Base-by-base conservation (phyloP, 1,140 invertebrate species). In the Pomacea maculata region DNA sequence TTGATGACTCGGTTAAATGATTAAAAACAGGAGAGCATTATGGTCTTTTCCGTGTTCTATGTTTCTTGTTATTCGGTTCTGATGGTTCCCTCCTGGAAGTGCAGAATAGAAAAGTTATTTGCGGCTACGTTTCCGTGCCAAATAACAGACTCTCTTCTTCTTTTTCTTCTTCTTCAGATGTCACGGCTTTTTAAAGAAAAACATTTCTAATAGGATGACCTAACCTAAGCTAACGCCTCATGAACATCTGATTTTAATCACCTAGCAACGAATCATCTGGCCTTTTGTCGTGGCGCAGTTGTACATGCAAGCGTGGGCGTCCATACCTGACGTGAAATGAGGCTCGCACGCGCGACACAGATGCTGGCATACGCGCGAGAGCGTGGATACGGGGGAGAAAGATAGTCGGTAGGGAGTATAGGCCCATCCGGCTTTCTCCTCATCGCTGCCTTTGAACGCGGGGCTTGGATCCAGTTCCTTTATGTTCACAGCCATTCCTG, bases 311-410 rank as follows among this genome's bases (percentile, higher is more conserved):
- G 68, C 34, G 65, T 82, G 71, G 2, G 70, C 70, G 70, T 78
- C 76, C 54, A 82, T 67, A 65, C 10, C 34, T 29, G 77, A 64
- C 5, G 65, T 78, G 54, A 70, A 78, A 54, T 67, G 65, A 10
- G 77, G 21, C 67, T 78, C 77, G 67, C 77, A 78, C 12, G 77
- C 68, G 12, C 67, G 77, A 45, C 77, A 78, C 77, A 78, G n/a
- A 17, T 45, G 65, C 54, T 78, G 77, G 34, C 77, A 78, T 45
- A 70, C 29, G 19, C 34, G 25, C 63, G 77, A 70, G 65, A 71
- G 21, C 4, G 65, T 67, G 12, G 75, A 77, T 8, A 63, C 29
- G 9, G 34, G 11, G 8, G 25, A 9, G 21, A 25, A 34, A 21
- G 21, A 25, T 11, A 34, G 10, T 29, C 63, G 75, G 75, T 67